phyloP scores from a whole-genome alignment of 2,888 invertebrate species.

The Limnephilus rhombicus region DNA sequence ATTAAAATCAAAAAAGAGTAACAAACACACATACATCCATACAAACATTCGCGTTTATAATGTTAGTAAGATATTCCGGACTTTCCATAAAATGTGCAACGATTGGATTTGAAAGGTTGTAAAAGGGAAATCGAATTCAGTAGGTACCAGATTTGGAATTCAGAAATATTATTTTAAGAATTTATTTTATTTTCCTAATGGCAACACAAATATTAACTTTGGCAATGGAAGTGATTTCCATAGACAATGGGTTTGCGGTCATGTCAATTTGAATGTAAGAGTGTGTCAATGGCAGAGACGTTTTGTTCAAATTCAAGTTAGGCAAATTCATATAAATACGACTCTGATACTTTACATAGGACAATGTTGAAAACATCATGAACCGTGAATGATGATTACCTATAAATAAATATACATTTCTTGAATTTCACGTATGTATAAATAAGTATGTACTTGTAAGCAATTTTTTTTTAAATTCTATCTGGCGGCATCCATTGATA shows the following conservation, averaged over 20 bases:
- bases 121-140: not conserved
- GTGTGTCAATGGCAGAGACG: not conserved
- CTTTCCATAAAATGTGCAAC: not conserved
- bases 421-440: too few relatives aligned
- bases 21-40: too few relatives aligned
- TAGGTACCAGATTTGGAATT: not conserved
- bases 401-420: too few relatives aligned
- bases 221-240: not conserved
- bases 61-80: not conserved
- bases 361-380: not conserved
- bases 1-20: too few relatives aligned
- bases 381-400: too few relatives aligned
- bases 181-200: not conserved
- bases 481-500: not conserved
- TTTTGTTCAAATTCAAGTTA: not conserved
- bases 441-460: too few relatives aligned
- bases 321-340: not conserved
- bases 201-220: not conserved
- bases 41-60: too few relatives aligned
- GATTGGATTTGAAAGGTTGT: not conserved
- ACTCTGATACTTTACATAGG: not conserved
- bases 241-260: not conserved
- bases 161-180: not conserved
- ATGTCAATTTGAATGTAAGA: not conserved
- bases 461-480: not conserved